A percentile compares a stretch with the other conserved stretches of the same genome.
These are phyloP conservation scores for Brachyhypopomus occidentalis DNA, from an alignment of 2,113 vertebrate species.

Conservation along the genomic window DNA sequence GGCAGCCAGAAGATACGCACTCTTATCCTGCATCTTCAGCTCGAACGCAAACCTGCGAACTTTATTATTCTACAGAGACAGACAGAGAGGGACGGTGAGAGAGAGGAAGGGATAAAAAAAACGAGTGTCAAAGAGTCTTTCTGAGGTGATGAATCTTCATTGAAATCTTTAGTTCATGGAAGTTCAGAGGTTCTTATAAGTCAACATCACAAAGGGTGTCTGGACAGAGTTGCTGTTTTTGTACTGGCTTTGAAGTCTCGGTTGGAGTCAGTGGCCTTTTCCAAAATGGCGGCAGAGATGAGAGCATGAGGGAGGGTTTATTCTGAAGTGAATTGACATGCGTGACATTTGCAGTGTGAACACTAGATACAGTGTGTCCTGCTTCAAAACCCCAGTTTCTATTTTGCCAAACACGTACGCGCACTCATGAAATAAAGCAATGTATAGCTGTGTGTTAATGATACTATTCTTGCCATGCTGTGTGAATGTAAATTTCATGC, in stretches of 20 bases:
- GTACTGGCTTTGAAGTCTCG: slow-evolving; percentile 7
- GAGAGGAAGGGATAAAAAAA: background rate
- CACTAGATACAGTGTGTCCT: slow-evolving; percentile 55
- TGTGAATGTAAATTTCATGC: too few species aligned
- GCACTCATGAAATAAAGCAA: background rate
- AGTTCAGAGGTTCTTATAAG: background rate
- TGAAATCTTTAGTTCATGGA: background rate
- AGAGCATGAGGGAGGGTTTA: background rate
- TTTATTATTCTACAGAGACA: slow-evolving; percentile 85
- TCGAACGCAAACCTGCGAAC: slow-evolving; percentile 95
- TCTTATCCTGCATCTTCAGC: slow-evolving; percentile 99
- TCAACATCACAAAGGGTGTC: background rate
- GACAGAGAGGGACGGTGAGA: background rate
- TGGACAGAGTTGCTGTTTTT: slow-evolving; percentile 4
- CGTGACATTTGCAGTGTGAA: slow-evolving; percentile 43
- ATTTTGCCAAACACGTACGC: background rate
- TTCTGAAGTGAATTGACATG: slow-evolving; percentile 23
- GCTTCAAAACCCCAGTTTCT: slow-evolving; percentile 53
- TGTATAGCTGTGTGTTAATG: too few species aligned
- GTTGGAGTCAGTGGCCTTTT: slow-evolving; percentile 15
- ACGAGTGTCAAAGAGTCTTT: background rate
- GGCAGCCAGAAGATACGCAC: slow-evolving; percentile 92
- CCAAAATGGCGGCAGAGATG: slow-evolving; percentile 8
- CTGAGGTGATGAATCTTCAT: background rate
- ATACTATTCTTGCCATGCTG: too few species aligned